phyloP scores from a whole-genome alignment of 2,113 vertebrate species.

The Neogale vison region DNA sequence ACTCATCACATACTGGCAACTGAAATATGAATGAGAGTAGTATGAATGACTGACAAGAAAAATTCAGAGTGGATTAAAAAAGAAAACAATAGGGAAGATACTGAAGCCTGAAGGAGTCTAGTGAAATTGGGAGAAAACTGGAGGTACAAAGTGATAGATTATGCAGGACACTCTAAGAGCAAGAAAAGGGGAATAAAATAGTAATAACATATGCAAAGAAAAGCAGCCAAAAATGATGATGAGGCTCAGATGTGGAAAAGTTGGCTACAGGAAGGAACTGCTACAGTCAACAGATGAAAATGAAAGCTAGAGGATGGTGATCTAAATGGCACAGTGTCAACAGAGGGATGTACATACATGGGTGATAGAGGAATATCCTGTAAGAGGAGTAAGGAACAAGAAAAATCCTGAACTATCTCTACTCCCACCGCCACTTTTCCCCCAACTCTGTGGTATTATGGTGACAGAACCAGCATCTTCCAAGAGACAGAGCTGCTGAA shows the following conservation, averaged over 20 bases:
- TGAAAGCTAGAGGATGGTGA: not conserved
- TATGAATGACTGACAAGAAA: not conserved
- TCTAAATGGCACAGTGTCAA: not conserved
- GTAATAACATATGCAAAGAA: not conserved
- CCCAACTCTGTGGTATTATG: not conserved
- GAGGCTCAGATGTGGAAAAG: not conserved
- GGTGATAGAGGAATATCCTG: not conserved
- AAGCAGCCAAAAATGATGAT: not conserved
- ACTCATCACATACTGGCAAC: not conserved
- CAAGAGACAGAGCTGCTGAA: not conserved
- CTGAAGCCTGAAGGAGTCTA: not conserved
- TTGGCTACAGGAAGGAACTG: not conserved
- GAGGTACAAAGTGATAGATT: not conserved
- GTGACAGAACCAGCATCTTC: not conserved
- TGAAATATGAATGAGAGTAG: slow-evolving; percentile 20
- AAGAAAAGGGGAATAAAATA: not conserved
- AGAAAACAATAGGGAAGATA: slow-evolving; percentile 23
- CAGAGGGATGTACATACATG: not conserved
- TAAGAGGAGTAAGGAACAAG: not conserved
- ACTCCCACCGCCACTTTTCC: not conserved
- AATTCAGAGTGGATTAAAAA: not conserved
- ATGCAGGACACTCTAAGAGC: not conserved
- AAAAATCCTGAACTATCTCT: not conserved
- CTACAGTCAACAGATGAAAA: not conserved
- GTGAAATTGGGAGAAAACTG: not conserved